These are phyloP conservation scores for Acanthosepion pharaonis DNA, from an alignment of 2,888 invertebrate genomes.

Conservation along the genomic window DNA sequence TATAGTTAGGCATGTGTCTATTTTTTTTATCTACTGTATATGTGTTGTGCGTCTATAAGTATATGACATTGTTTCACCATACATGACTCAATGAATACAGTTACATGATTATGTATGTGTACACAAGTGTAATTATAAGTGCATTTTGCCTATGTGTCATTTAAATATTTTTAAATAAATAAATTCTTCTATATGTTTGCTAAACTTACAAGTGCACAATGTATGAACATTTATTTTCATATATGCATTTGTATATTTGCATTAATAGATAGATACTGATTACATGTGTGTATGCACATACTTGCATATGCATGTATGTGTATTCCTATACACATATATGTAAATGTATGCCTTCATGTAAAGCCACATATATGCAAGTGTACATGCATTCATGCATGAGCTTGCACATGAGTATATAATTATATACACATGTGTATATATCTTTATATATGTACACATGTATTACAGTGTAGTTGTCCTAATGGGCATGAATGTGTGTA, in stretches of 20 bases:
- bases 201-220: neutral
- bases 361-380: neutral
- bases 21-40: no score
- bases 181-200: neutral
- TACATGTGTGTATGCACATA: no score
- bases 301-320: no score
- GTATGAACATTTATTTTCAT: neutral
- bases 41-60: neutral
- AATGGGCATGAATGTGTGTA: neutral
- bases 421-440: neutral
- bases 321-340: no score
- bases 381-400: neutral
- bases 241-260: neutral
- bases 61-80: neutral
- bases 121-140: neutral
- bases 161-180: neutral
- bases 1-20: neutral
- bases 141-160: neutral
- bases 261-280: neutral
- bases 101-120: neutral
- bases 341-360: no score
- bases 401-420: neutral
- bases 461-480: neutral
- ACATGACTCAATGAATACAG: neutral
- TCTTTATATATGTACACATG: neutral